Conservation (phyloP, 1,140 invertebrate species). For the Zaprionus inermis region DNA sequence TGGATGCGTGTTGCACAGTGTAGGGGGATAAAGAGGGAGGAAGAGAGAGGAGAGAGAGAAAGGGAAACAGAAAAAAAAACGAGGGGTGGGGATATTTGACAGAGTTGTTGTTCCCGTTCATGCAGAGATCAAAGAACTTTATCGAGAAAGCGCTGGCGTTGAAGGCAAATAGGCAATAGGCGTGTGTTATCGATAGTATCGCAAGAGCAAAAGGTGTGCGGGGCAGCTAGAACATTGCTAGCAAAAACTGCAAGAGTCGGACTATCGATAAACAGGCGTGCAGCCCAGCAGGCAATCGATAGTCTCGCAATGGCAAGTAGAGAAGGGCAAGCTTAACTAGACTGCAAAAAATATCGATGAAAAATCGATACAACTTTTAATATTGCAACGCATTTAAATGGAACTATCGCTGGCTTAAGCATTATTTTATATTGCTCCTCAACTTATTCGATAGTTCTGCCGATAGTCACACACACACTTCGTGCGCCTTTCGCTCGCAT, state of each 20-base stretch:
- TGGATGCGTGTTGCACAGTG: neutral
- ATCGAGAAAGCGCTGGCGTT: neutral
- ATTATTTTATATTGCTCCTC: too few species aligned
- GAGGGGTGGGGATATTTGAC: conserved; percentile 6
- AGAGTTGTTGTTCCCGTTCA: neutral
- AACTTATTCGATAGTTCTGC: conserved; percentile 8
- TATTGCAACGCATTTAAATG: too few species aligned
- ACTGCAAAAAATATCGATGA: neutral
- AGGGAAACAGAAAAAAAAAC: neutral
- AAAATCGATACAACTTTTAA: too few species aligned
- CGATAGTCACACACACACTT: conserved; percentile 12
- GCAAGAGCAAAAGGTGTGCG: too few species aligned
- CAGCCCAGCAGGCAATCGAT: neutral
- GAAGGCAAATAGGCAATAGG: neutral
- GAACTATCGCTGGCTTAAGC: too few species aligned
- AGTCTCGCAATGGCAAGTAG: neutral
- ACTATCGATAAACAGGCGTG: neutral
- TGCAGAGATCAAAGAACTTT: conserved; percentile 42
- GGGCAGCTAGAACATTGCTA: neutral
- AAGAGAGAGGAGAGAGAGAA: neutral
- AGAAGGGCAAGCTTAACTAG: neutral
- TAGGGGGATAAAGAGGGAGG: neutral
- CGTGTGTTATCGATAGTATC: conserved; percentile 4
- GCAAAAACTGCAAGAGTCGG: rapidly evolving
- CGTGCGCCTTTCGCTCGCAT: neutral